These are phyloP conservation scores for Diacarnus erythraeanus DNA, from an alignment of 37 sponge, comb jelly and placozoan species.

Conservation along the genomic window DNA sequence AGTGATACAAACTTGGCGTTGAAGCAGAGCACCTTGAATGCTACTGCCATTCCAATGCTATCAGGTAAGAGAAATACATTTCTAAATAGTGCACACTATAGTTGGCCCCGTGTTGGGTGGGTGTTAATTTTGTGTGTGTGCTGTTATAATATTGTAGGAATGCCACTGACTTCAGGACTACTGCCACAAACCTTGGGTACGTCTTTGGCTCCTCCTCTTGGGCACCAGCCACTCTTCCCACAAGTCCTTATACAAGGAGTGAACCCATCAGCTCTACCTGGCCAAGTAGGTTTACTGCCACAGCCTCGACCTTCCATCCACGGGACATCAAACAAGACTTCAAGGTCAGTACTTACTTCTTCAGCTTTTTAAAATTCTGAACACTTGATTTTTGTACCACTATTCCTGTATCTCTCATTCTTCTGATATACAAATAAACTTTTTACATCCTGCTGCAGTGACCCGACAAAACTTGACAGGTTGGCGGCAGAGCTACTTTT, in stretches of 20 bases:
- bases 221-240: neutral
- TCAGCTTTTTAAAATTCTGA: neutral
- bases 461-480: slow-evolving; percentile 5
- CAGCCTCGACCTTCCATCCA: too few relatives aligned
- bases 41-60: neutral
- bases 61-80: too few relatives aligned
- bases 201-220: neutral
- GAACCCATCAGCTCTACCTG: neutral
- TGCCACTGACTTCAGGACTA: neutral
- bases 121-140: too few relatives aligned
- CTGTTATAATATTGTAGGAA: too few relatives aligned
- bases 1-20: neutral
- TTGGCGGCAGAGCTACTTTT: slow-evolving; percentile 34
- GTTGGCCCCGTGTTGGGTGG: neutral
- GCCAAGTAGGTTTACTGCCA: too few relatives aligned
- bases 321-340: neutral
- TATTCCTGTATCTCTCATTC: too few relatives aligned
- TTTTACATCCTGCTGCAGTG: neutral
- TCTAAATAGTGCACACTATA: too few relatives aligned
- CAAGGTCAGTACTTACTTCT: neutral
- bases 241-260: neutral
- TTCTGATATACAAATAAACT: too few relatives aligned
- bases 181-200: neutral
- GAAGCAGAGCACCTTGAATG: neutral
- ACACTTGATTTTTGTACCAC: too few relatives aligned